phyloP scores from a whole-genome alignment of 2,888 invertebrate species.

The Ptilodon capucinus region DNA sequence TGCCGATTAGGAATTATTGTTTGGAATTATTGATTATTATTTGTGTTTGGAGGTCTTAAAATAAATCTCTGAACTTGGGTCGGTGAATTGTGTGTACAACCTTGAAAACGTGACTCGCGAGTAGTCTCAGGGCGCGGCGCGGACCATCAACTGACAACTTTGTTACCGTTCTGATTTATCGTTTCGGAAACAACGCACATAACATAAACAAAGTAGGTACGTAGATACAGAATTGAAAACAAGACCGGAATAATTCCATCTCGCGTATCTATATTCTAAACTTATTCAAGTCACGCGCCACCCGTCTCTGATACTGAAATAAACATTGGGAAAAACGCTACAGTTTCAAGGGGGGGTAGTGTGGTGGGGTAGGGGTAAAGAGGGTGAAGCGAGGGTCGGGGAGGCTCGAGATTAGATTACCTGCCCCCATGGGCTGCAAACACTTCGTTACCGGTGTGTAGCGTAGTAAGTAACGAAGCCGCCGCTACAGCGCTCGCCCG shows the following conservation, averaged over 20 bases:
- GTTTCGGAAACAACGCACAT: too few species aligned
- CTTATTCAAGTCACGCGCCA: conserved; percentile 34
- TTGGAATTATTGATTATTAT: too few species aligned
- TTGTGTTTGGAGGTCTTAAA: too few species aligned
- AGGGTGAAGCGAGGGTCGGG: conserved; percentile 23
- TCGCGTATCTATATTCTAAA: conserved; percentile 27
- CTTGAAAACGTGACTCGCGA: too few species aligned
- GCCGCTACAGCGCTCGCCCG: conserved; percentile 19
- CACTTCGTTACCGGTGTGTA: conserved; percentile 66
- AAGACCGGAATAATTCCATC: conserved; percentile 19
- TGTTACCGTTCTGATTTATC: too few species aligned
- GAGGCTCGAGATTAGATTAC: conserved; percentile 67
- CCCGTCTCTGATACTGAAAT: conserved; percentile 68
- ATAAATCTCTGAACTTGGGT: too few species aligned
- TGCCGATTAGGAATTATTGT: too few species aligned
- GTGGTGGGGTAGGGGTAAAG: conserved; percentile 8
- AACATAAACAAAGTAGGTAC: too few species aligned
- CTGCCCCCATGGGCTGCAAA: conserved; percentile 74
- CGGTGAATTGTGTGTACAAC: too few species aligned
- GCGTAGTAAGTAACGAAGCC: conserved; percentile 67
- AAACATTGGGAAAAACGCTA: conserved; percentile 68
- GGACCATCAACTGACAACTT: too few species aligned
- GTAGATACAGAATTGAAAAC: background rate
- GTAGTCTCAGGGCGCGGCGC: too few species aligned
- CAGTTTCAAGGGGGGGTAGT: conserved; percentile 35